Evolutionary conservation across 2,113 vertebrate species (phyloP).

Genomic region (Oplegnathus fasciatus): DNA sequence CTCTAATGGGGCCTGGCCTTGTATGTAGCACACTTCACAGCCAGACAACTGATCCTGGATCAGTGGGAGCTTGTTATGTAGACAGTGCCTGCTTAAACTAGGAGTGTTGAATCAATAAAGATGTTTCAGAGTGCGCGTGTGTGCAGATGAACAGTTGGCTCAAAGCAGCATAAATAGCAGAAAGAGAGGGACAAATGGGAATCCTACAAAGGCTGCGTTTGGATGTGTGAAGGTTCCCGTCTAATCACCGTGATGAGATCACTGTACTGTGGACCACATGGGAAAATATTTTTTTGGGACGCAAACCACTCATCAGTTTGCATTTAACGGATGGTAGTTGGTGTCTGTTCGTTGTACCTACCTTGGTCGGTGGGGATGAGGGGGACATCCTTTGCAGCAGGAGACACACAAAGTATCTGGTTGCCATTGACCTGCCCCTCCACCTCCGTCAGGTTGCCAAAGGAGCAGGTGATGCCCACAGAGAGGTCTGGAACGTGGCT

Average conservation of each 20-base stretch:
- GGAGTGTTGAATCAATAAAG: constrained; percentile 45
- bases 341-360: constrained; percentile 63
- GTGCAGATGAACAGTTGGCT: constrained; percentile 36
- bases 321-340: neutral
- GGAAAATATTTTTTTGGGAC: neutral
- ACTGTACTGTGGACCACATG: neutral
- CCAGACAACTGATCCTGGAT: constrained; percentile 52
- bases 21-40: constrained; percentile 63
- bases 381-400: constrained; percentile 93
- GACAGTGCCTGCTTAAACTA: constrained; percentile 1
- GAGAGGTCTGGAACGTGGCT: constrained; percentile 94
- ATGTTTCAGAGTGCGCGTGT: constrained; percentile 44
- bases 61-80: constrained; percentile 56
- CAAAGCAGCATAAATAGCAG: constrained; percentile 3
- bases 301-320: neutral
- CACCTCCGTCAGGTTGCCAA: constrained; percentile 96
- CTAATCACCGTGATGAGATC: neutral
- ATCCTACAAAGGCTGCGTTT: neutral
- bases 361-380: constrained; percentile 95
- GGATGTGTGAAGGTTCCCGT: neutral
- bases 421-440: constrained; percentile 93
- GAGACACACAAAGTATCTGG: constrained; percentile 92
- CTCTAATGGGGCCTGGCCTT: constrained; percentile 67
- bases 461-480: constrained; percentile 91
- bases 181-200: neutral